Conservation (phyloP, 2,113 vertebrate genomes). For the Apus apus region DNA sequence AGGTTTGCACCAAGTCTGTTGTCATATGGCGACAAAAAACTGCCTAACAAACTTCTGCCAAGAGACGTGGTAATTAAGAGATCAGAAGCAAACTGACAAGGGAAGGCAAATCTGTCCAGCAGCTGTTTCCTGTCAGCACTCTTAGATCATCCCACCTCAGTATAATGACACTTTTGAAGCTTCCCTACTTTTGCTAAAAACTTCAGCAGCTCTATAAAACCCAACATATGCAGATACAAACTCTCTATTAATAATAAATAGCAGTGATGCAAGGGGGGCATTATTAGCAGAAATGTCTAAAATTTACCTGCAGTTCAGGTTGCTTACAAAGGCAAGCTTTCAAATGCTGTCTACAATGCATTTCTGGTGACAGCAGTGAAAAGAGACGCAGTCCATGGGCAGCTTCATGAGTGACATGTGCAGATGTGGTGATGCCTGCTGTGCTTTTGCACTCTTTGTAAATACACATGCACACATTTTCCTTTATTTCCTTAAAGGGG, state of each 20-base stretch:
- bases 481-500: slow-evolving; percentile 52
- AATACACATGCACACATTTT: slow-evolving; percentile 11
- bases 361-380: slow-evolving; percentile 40
- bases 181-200: not conserved
- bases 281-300: not conserved
- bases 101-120: slow-evolving; percentile 44
- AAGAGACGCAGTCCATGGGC: not conserved
- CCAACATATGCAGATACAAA: not conserved
- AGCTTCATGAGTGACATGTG: slow-evolving; percentile 32
- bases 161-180: not conserved
- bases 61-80: slow-evolving; percentile 59
- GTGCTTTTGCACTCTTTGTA: not conserved
- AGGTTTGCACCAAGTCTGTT: slow-evolving; percentile 34
- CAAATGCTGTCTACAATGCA: not conserved
- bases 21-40: slow-evolving; percentile 26
- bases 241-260: not conserved
- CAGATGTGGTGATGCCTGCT: not conserved
- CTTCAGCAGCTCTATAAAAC: not conserved
- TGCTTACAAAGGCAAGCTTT: slow-evolving; percentile 20
- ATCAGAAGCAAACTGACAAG: slow-evolving; percentile 68
- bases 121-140: slow-evolving; percentile 64
- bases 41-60: slow-evolving; percentile 54
- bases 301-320: slow-evolving; percentile 44
- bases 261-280: not conserved
- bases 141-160: not conserved